phyloP scores from a whole-genome alignment of 2,797 vertebrate species.

The Sebastes aleutianus region DNA sequence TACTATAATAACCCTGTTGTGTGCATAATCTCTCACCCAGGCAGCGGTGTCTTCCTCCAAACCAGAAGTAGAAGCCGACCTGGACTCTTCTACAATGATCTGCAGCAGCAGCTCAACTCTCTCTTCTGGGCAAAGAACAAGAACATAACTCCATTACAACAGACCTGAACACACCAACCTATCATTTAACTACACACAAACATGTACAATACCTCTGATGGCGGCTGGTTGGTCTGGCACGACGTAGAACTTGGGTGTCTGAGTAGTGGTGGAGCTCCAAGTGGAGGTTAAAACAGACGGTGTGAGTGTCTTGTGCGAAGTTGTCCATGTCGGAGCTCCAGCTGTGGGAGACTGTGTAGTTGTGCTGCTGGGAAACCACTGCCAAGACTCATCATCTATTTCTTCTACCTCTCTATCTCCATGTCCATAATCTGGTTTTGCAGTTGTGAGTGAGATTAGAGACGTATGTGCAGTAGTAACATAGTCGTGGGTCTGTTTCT shows the following conservation, averaged over 20 bases:
- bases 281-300: neutral
- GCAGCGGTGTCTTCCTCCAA: slow-evolving; percentile 61
- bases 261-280: slow-evolving; percentile 30
- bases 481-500: neutral
- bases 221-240: slow-evolving; percentile 71
- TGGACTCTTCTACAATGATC: slow-evolving; percentile 72
- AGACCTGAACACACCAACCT: neutral
- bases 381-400: neutral
- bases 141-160: neutral
- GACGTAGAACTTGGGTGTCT: slow-evolving; percentile 69
- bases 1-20: neutral
- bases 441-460: neutral
- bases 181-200: neutral
- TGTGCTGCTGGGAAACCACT: neutral
- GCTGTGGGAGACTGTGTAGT: neutral
- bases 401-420: neutral
- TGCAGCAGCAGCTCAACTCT: slow-evolving; percentile 80
- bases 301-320: neutral
- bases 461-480: neutral
- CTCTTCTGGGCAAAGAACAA: slow-evolving; percentile 66
- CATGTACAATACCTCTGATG: slow-evolving; percentile 67
- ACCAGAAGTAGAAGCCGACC: slow-evolving; percentile 15
- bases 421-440: neutral
- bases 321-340: neutral
- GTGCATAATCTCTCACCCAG: slow-evolving; percentile 61